phyloP scores from a whole-genome alignment of 2,888 invertebrate species.

The Hirtodrosophila cameraria region DNA sequence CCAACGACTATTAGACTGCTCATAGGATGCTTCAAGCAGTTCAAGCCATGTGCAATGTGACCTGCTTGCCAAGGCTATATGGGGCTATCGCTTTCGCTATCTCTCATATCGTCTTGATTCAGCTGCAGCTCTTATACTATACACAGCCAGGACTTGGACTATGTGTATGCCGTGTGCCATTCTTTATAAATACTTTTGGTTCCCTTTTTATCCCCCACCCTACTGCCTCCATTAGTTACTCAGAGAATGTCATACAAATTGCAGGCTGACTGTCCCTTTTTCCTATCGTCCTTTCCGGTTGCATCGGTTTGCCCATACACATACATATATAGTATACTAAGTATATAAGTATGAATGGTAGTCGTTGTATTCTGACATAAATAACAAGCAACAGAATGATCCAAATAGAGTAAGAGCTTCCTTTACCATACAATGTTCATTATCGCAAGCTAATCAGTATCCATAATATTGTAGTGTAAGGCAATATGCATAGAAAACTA shows the following conservation, averaged over 20 bases:
- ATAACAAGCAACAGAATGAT: constrained; percentile 26
- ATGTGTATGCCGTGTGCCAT: constrained; percentile 18
- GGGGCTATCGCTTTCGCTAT: constrained; percentile 54
- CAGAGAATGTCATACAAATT: constrained; percentile 59
- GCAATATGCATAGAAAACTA: background rate
- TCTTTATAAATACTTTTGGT: constrained; percentile 53
- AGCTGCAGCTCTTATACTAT: constrained; percentile 11
- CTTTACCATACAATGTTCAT: background rate
- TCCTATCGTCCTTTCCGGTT: constrained; percentile 7
- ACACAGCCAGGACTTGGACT: constrained; percentile 12
- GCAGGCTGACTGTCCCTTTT: constrained; percentile 16
- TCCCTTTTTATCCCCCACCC: background rate
- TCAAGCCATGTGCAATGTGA: constrained; percentile 33
- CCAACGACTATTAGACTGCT: constrained; percentile 49
- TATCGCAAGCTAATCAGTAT: constrained; percentile 7
- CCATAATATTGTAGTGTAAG: constrained; percentile 1
- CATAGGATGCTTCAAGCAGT: constrained; percentile 31
- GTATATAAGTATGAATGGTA: constrained; percentile 5
- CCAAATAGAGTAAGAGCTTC: constrained; percentile 1
- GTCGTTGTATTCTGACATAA: constrained; percentile 38
- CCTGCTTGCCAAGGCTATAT: constrained; percentile 54
- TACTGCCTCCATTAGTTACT: background rate
- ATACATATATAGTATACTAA: background rate
- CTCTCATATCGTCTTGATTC: constrained; percentile 53
- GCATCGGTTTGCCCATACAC: background rate